Evolutionary conservation across 30 jellyfish, hydroid and myxozoan genomes (phyloP), one percentile per base, ranked within the genome.

Genomic region (Phacellophora camtschatica): DNA sequence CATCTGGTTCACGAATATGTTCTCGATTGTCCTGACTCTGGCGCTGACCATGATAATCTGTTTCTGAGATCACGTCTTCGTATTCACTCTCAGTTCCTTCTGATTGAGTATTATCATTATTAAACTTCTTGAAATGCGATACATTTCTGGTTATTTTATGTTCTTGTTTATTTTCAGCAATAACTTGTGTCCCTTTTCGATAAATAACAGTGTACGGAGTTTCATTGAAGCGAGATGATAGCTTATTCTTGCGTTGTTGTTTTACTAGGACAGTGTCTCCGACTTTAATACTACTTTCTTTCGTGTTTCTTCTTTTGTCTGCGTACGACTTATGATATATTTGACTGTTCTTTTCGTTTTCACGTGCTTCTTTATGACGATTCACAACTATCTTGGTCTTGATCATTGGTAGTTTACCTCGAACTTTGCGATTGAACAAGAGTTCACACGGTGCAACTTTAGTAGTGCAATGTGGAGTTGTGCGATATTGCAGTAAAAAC

Each of bases 381-480:
- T 69, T 41, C 8, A 69, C 69, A 2, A 69, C 74, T 4, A n/a
- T 32, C 16, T 37, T 69, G 12, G 15, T 69, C 31, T 28, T 22
- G 31, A 73, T 7, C 45, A 41, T 35, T 7, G 86, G 75, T 15
- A 73, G 42, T 35, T 73, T 30, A 12, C 76, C 71, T 22, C 66
- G 8, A 0, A 46, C 35, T 13, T 20, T 10, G 12, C 86, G 0
- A 28, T 73, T 73, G 86, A 82, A 67, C 8, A 83, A 73, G 8
- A 83, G 49, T 45, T 83, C 62, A 10, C 69, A 63, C 2, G 90
- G 89, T 4, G 82, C 45, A 4, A n/a, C 71, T 3, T 66, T 66
- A 1, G 95, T 83, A 22, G 64, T 56, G 27, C 61, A 29, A 67
- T 73, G 85, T 28, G 96, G 90, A 36, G 96, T 58, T 35, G 68